phyloP scores from a whole-genome alignment of 2,888 invertebrate species.

The Phortica okadai region DNA sequence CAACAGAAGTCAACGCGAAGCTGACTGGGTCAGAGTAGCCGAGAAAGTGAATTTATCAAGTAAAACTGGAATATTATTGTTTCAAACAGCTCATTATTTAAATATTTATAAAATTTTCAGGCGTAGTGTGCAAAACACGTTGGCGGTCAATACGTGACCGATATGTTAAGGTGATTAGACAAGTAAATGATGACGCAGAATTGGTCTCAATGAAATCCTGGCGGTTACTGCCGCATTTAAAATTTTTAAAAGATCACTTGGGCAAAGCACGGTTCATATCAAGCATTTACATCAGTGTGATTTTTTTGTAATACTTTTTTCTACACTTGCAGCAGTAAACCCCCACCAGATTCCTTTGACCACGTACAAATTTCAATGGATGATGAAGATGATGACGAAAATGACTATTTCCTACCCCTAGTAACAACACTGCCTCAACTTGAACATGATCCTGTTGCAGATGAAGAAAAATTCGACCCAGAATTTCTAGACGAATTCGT shows the following conservation, averaged over 20 bases:
- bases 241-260: constrained; percentile 1
- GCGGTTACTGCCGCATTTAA: not conserved
- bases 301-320: too few relatives aligned
- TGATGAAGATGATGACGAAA: not conserved
- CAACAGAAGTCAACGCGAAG: not conserved
- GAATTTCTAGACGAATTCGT: not conserved
- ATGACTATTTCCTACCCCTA: not conserved
- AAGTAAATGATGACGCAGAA: not conserved
- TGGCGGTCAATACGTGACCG: constrained; percentile 1
- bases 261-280: not conserved
- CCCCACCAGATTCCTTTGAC: not conserved
- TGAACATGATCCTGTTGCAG: not conserved
- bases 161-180: not conserved
- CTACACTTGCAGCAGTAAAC: not conserved
- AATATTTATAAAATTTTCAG: not conserved
- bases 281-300: too few relatives aligned
- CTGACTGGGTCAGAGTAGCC: not conserved
- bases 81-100: not conserved
- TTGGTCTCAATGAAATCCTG: not conserved
- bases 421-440: not conserved
- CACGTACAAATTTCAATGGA: not conserved
- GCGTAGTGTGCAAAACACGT: not conserved
- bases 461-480: not conserved
- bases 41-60: not conserved
- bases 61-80: not conserved